Evolutionary conservation across 2,888 invertebrate genomes (phyloP), one percentile per base, ranked within the genome.

Genomic region (Drosophila mimica): DNA sequence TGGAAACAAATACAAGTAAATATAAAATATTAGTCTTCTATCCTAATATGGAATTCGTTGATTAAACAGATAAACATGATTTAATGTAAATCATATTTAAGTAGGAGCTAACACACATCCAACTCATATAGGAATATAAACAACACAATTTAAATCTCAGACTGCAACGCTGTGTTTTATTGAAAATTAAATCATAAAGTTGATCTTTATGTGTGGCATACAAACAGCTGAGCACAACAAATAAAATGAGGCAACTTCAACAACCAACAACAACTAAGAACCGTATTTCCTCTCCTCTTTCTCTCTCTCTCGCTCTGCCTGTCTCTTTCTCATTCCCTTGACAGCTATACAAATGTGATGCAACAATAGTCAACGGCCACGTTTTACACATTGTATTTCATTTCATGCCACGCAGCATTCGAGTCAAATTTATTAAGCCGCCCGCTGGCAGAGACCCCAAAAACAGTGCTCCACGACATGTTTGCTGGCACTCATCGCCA

Each of bases 311-410:
- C 4, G 2, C 28, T 36, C 30, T n/a, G 1, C n/a, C 40, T 40
- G n/a, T 0, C 40, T 40, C n/a, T 40, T 2, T n/a, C 11, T 28
- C 36, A 36, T 36, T 40, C 36, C 30, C 25, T 48, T 54, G 59
- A 51, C 62, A 46, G 56, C 63, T 64, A 63, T 69, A 65, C 72
- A 84, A 87, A 89, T 89, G 60, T 49, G 82, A 64, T 71, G 82
- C 88, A 61, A 89, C 82, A 89, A 78, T 83, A 69, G 88, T 78
- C 64, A 70, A 33, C 40, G 62, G 58, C 70, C 88, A 79, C 76
- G 86, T 76, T 82, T 71, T 65, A 70, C 76, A 85, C 84, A 87
- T 78, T 88, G 88, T 88, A 88, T 89, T 88, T 79, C 79, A 79
- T 84, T 82, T 72, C 60, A 74, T 72, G 85, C 63, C 66, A 74